A percentile compares a stretch with the other conserved stretches of the same genome.
Conservation (phyloP, 2,113 vertebrate genomes). For the Indicator maculatus region DNA sequence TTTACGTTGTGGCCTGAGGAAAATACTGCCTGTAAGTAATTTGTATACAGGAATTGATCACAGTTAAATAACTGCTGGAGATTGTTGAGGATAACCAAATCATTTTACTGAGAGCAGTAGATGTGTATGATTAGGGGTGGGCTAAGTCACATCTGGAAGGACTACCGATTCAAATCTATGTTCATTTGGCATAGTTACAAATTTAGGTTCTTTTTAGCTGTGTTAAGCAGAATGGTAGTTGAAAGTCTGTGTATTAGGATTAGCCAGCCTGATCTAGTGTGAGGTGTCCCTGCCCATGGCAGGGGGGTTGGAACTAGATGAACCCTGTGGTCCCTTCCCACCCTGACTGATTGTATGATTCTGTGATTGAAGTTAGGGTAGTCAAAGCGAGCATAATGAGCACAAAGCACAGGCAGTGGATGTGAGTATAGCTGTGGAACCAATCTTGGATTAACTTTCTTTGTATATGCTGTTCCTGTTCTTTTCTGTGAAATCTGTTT, state of each 20-base stretch:
- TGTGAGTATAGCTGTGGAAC: background rate
- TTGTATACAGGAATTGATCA: background rate
- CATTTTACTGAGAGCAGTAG: background rate
- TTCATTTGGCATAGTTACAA: background rate
- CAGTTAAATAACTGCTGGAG: background rate
- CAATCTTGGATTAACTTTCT: background rate
- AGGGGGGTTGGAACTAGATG: no score
- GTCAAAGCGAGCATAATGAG: background rate
- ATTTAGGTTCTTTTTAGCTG: background rate
- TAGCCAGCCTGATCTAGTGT: no score
- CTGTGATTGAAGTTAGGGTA: background rate
- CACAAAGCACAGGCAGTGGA: background rate
- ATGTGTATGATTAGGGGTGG: background rate
- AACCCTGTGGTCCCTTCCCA: no score
- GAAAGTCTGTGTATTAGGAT: background rate
- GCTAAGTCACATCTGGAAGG: background rate
- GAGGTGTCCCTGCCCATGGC: no score
- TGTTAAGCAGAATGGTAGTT: background rate
- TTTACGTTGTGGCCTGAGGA: constrained; percentile 92
- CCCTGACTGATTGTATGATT: no score
- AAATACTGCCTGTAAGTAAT: constrained; percentile 90
- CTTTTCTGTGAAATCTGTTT: background rate
- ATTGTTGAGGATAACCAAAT: background rate
- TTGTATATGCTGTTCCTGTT: background rate
- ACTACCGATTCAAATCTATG: background rate